phyloP scores from a whole-genome alignment of 2,888 invertebrate genomes.

The Amiota minor region DNA sequence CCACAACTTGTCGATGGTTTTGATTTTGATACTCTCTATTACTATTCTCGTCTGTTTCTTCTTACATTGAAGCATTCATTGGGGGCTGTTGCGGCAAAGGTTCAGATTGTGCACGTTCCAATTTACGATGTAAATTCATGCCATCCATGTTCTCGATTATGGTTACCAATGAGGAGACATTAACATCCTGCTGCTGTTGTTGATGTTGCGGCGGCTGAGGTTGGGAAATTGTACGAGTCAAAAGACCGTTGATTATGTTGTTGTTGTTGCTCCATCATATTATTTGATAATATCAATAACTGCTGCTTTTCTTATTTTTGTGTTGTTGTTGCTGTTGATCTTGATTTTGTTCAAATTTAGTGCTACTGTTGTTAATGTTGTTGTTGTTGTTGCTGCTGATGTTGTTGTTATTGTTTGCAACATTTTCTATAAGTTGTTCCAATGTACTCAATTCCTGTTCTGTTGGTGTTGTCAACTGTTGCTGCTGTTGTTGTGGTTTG shows the following conservation, averaged over 20 bases:
- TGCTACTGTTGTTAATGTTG: conserved; percentile 43
- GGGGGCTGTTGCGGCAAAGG: conserved; percentile 75
- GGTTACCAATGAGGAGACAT: conserved; percentile 68
- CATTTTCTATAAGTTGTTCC: background rate
- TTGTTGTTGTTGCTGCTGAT: conserved; percentile 44
- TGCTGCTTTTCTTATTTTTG: conserved; percentile 38
- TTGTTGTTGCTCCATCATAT: conserved; percentile 41
- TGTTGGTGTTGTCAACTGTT: conserved; percentile 37
- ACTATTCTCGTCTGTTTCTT: background rate
- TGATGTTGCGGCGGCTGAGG: conserved; percentile 73
- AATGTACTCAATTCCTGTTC: conserved; percentile 17
- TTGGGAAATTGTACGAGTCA: conserved; percentile 74
- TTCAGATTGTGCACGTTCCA: conserved; percentile 85
- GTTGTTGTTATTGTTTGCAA: conserved; percentile 32
- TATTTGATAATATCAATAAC: background rate
- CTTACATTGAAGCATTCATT: conserved; percentile 73
- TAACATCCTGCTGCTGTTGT: conserved; percentile 72
- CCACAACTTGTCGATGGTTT: too few relatives aligned
- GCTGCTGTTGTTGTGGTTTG: conserved; percentile 36
- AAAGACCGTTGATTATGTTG: conserved; percentile 65
- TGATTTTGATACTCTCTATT: background rate
- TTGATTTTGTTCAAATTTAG: conserved; percentile 50
- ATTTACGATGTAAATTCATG: conserved; percentile 78
- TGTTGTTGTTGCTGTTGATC: conserved; percentile 28
- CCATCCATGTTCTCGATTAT: conserved; percentile 72